Evolutionary conservation across 2,888 invertebrate genomes (phyloP).

Genomic region (Meandrusa payeni): DNA sequence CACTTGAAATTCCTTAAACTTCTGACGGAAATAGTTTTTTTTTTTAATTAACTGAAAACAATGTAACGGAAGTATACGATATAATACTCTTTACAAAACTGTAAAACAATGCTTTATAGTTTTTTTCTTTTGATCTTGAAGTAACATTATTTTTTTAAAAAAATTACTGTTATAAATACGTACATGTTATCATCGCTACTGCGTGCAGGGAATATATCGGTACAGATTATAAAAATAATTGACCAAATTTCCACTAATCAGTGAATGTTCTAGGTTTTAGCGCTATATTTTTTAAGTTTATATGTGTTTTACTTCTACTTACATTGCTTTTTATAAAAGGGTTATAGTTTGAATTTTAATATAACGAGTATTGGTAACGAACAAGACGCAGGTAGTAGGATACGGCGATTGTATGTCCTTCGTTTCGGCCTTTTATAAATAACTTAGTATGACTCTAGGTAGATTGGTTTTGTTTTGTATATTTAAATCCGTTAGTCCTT

Average conservation of each 20-base stretch:
- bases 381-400: slow-evolving; percentile 19
- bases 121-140: too few relatives aligned
- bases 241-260: too few relatives aligned
- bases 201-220: too few relatives aligned
- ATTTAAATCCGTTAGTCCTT: slow-evolving; percentile 36
- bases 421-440: slow-evolving; percentile 53
- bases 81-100: slow-evolving; percentile 45
- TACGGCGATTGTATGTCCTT: slow-evolving; percentile 74
- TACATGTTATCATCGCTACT: too few relatives aligned
- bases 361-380: slow-evolving; percentile 21
- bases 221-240: too few relatives aligned
- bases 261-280: too few relatives aligned
- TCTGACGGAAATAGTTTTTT: slow-evolving; percentile 24
- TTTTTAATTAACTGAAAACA: slow-evolving; percentile 33
- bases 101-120: slow-evolving; percentile 50
- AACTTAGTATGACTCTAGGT: slow-evolving; percentile 50
- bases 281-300: too few relatives aligned
- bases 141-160: too few relatives aligned
- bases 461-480: slow-evolving; percentile 49
- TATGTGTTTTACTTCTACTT: too few relatives aligned
- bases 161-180: slow-evolving; percentile 33
- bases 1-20: slow-evolving; percentile 38
- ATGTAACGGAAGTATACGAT: slow-evolving; percentile 52
- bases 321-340: not conserved
- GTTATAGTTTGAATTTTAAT: not conserved